Conservation (phyloP, 2,113 vertebrate genomes). For the Prochilodus magdalenae region DNA sequence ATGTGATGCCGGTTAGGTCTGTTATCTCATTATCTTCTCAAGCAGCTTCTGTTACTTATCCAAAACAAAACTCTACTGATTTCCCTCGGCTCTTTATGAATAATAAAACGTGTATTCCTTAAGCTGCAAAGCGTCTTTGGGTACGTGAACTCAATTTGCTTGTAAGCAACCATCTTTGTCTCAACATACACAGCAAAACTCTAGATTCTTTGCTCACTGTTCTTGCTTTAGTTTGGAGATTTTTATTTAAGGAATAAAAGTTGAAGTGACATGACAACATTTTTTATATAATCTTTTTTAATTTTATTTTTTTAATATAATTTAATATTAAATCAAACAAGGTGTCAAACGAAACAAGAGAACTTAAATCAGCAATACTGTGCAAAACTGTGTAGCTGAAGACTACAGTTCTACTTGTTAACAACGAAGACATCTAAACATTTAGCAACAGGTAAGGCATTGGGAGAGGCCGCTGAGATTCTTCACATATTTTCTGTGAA, state of each 20-base stretch:
- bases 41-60: no score
- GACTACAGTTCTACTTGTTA: neutral
- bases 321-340: neutral
- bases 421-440: neutral
- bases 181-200: neutral
- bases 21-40: no score
- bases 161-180: no score
- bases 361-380: neutral
- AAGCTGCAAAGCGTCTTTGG: no score
- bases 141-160: no score
- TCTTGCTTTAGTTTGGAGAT: neutral
- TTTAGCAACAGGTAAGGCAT: constrained; percentile 27
- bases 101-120: no score
- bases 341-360: neutral
- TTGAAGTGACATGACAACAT: no score
- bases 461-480: constrained; percentile 45
- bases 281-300: no score
- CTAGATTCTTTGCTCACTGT: neutral
- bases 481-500: constrained; percentile 35
- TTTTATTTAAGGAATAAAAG: neutral
- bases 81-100: no score
- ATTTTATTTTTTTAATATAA: neutral
- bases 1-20: no score
- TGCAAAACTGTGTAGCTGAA: neutral
- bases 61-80: no score